Conservation (phyloP, 2,888 invertebrate species). For the Sinhomidia bicolor region DNA sequence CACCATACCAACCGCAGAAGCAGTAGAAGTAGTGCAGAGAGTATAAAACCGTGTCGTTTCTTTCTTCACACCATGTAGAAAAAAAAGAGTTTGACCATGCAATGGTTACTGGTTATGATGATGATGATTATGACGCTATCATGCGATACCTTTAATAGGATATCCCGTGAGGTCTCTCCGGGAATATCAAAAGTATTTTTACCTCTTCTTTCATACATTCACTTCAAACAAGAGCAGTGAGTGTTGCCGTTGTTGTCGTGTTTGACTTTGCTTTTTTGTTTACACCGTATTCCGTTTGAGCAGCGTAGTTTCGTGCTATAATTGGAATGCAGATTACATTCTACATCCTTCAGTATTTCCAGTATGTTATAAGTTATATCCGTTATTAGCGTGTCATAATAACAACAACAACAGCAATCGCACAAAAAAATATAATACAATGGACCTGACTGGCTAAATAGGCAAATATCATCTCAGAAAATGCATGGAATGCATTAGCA, state of each 20-base stretch:
- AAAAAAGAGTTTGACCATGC: not conserved
- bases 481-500: slow-evolving; percentile 12
- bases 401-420: not conserved
- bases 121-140: slow-evolving; percentile 39
- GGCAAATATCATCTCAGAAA: not conserved
- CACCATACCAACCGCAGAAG: too few species aligned
- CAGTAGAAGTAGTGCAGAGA: not conserved
- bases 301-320: slow-evolving; percentile 26
- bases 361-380: not conserved
- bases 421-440: not conserved
- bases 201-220: not conserved
- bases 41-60: slow-evolving; percentile 35
- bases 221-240: slow-evolving; percentile 4
- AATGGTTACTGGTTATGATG: not conserved
- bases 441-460: not conserved
- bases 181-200: not conserved
- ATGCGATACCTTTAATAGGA: slow-evolving; percentile 52
- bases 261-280: slow-evolving; percentile 38
- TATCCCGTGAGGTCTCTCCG: slow-evolving; percentile 60
- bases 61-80: slow-evolving; percentile 51
- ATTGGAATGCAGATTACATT: slow-evolving; percentile 56
- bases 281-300: not conserved
- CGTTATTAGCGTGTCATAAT: slow-evolving; percentile 35
- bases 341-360: slow-evolving; percentile 25
- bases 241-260: not conserved